Conservation (phyloP, 2,113 vertebrate species). For the Campylomormyrus tamandua region DNA sequence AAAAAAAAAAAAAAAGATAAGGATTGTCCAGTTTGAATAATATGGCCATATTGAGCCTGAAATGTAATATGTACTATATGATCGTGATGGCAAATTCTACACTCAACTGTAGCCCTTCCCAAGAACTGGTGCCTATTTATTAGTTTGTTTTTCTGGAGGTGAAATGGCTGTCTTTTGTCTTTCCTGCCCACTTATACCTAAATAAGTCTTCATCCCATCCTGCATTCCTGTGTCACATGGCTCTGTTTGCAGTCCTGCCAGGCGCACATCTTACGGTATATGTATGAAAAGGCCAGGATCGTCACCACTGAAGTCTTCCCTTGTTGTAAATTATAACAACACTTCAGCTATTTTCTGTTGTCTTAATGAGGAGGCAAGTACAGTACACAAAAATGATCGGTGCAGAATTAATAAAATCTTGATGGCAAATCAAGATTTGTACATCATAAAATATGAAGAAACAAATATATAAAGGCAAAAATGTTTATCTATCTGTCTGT, state of each 20-base stretch:
- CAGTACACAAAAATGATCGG: background rate
- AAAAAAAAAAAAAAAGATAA: too few species aligned
- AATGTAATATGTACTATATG: background rate
- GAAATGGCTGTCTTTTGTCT: background rate
- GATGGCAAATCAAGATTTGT: background rate
- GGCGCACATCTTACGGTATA: background rate
- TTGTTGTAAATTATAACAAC: background rate
- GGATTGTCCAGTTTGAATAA: background rate
- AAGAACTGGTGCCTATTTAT: background rate
- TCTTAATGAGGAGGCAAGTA: background rate
- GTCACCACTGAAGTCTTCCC: background rate
- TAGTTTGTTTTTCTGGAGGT: background rate
- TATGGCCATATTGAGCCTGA: background rate
- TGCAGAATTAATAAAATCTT: background rate
- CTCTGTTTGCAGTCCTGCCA: background rate
- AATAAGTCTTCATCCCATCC: background rate
- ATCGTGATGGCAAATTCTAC: background rate
- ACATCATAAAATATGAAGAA: background rate
- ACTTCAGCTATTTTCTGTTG: background rate
- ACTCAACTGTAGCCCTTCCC: background rate
- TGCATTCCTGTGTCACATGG: background rate
- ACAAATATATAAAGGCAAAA: background rate
- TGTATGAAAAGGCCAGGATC: background rate
- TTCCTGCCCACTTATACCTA: background rate
- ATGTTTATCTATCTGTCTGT: background rate